Conservation (phyloP, 2,113 vertebrate genomes). For the Stictonetta naevosa region DNA sequence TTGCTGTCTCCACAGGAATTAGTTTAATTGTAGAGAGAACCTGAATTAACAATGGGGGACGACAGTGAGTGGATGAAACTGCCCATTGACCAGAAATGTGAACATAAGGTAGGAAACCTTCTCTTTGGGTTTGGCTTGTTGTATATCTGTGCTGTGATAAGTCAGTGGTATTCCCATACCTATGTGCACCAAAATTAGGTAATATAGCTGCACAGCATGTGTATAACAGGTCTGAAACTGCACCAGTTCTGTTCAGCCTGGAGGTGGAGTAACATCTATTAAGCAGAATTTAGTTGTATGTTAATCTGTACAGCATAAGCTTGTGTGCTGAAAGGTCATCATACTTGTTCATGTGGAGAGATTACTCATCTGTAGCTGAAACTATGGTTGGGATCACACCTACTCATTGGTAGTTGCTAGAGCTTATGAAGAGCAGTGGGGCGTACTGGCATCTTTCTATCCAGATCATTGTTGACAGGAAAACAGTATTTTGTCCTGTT, state of each 20-base stretch:
- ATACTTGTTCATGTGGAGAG: not conserved
- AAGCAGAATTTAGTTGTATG: not conserved
- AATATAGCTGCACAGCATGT: not conserved
- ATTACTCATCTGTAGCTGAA: not conserved
- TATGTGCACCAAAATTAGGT: not conserved
- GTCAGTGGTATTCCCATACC: not conserved
- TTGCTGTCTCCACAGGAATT: slow-evolving; percentile 56
- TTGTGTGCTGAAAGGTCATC: not conserved
- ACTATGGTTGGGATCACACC: not conserved
- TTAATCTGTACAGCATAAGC: accelerated
- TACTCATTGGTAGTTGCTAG: not conserved
- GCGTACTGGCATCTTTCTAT: not conserved
- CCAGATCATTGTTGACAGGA: not conserved
- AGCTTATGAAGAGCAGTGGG: not conserved
- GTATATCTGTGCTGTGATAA: not conserved
- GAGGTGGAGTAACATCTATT: not conserved
- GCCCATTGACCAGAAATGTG: slow-evolving; percentile 97
- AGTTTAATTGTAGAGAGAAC: slow-evolving; percentile 46
- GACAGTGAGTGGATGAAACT: slow-evolving; percentile 99
- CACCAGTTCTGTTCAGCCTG: not conserved
- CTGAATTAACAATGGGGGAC: slow-evolving; percentile 90
- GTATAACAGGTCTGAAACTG: not conserved
- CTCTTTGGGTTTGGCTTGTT: not conserved
- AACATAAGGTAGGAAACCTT: slow-evolving; percentile 90
- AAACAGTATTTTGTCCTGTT: not conserved